These are phyloP conservation scores for Marasmarcha lunaedactyla DNA, from an alignment of 2,888 invertebrate genomes.

Conservation along the genomic window DNA sequence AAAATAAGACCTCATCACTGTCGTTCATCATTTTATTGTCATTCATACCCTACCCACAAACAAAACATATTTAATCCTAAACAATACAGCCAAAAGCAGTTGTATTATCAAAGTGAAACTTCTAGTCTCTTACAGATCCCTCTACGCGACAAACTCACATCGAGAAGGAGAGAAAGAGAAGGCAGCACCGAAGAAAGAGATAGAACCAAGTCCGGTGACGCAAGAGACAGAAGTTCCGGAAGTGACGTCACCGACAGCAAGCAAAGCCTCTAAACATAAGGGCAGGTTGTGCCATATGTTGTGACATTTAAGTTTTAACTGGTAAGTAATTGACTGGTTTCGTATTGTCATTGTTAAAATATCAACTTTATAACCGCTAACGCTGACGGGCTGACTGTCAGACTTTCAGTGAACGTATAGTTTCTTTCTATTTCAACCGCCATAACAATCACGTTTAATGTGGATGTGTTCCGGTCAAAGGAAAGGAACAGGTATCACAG, in stretches of 20 bases:
- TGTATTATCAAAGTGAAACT: slow-evolving; percentile 38
- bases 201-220: slow-evolving; percentile 21
- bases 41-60: too few relatives aligned
- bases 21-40: too few relatives aligned
- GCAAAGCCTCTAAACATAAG: slow-evolving; percentile 38
- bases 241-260: slow-evolving; percentile 17
- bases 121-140: slow-evolving; percentile 59
- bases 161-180: slow-evolving; percentile 35
- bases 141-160: slow-evolving; percentile 52
- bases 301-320: slow-evolving; percentile 65
- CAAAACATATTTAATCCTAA: too few relatives aligned
- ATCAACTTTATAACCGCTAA: neutral
- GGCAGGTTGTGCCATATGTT: slow-evolving; percentile 60
- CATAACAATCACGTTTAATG: too few relatives aligned
- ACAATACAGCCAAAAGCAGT: slow-evolving; percentile 19
- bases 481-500: too few relatives aligned
- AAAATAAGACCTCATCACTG: too few relatives aligned
- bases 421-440: too few relatives aligned
- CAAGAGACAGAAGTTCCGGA: slow-evolving; percentile 19
- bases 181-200: slow-evolving; percentile 27
- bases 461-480: too few relatives aligned
- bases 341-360: neutral
- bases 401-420: too few relatives aligned
- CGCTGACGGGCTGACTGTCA: too few relatives aligned
- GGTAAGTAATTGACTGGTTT: slow-evolving; percentile 36